Evolutionary conservation across 2,888 invertebrate genomes (phyloP).

Genomic region (Drosophila prostipennis): DNA sequence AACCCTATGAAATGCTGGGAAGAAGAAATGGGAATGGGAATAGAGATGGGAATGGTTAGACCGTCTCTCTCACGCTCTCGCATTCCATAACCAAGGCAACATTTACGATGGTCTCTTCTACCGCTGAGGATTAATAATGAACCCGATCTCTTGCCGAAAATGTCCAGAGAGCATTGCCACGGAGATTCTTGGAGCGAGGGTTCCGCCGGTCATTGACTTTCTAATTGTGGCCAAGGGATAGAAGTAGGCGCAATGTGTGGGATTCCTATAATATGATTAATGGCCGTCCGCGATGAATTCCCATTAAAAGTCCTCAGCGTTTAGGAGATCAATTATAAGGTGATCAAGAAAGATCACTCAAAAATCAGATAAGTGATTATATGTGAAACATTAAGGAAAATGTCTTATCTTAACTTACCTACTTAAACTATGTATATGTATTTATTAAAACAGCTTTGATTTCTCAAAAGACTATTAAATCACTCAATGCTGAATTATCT

Average conservation of each 20-base stretch:
- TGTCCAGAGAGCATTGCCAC: constrained; percentile 60
- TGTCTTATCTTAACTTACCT: too few relatives aligned
- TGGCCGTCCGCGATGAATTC: constrained; percentile 34
- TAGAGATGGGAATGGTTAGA: constrained; percentile 41
- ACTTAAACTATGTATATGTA: too few relatives aligned
- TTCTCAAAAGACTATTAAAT: not conserved
- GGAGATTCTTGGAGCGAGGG: constrained; percentile 27
- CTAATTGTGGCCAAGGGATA: constrained; percentile 53
- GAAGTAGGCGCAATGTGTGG: constrained; percentile 27
- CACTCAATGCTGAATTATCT: not conserved
- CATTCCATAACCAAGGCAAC: constrained; percentile 17
- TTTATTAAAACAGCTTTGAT: too few relatives aligned
- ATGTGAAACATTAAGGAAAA: too few relatives aligned
- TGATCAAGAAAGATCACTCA: constrained; percentile 10
- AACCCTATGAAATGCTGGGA: constrained; percentile 63
- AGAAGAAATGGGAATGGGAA: constrained; percentile 37
- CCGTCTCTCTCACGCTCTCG: constrained; percentile 23
- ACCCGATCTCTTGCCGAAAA: constrained; percentile 67
- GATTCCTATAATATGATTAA: constrained; percentile 63
- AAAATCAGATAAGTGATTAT: not conserved
- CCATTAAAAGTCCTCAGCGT: constrained; percentile 23
- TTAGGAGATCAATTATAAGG: constrained; percentile 26
- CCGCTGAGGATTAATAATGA: constrained; percentile 75
- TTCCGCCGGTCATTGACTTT: constrained; percentile 67
- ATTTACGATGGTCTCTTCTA: constrained; percentile 46